Percentiles rank a stretch among this genome's conserved stretches.
phyloP scores from a whole-genome alignment of 1,140 invertebrate genomes.

The Eupristina koningsbergeri region DNA sequence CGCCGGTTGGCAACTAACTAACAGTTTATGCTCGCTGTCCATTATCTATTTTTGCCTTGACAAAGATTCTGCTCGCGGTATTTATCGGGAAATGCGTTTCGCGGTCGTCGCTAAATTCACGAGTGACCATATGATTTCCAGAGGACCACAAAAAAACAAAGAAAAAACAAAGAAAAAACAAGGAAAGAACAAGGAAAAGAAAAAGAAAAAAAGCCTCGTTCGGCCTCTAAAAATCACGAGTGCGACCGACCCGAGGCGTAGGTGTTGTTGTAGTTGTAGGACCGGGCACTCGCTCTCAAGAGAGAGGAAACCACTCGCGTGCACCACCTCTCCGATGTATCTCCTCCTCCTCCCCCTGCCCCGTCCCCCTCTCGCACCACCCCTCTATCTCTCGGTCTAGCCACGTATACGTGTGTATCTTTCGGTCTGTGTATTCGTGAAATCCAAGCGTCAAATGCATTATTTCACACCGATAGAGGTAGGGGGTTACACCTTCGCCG shows the following conservation, averaged over 20 bases:
- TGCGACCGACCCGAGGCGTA: neutral
- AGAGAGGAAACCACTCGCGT: slow-evolving; percentile 1
- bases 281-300: neutral
- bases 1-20: no score
- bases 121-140: neutral
- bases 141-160: neutral
- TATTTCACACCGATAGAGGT: slow-evolving; percentile 4
- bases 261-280: neutral
- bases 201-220: no score
- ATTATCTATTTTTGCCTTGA: no score
- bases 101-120: neutral
- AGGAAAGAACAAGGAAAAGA: no score
- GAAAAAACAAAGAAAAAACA: no score
- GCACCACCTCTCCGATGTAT: slow-evolving; percentile 3
- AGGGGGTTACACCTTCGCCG: neutral
- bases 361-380: neutral
- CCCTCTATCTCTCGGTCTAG: neutral
- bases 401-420: no score
- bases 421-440: neutral
- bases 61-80: neutral
- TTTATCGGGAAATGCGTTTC: neutral
- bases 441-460: slow-evolving; percentile 17
- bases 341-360: neutral
- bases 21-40: no score
- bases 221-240: no score